These are phyloP conservation scores for Vidua macroura DNA, from an alignment of 2,113 vertebrate genomes.

Conservation along the genomic window DNA sequence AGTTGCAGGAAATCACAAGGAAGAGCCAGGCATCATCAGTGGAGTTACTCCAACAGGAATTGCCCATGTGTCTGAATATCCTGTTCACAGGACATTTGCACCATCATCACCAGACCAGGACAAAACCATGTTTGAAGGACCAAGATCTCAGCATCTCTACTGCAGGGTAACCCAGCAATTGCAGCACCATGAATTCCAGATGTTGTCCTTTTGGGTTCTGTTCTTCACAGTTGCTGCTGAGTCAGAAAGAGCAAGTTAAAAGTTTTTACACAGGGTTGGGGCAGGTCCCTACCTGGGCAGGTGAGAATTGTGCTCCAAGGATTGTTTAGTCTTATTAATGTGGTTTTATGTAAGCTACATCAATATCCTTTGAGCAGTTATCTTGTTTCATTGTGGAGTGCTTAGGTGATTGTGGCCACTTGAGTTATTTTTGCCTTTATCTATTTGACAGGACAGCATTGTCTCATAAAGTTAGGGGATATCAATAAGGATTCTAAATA, in stretches of 20 bases:
- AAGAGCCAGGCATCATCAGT: background rate
- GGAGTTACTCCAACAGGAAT: background rate
- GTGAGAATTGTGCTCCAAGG: background rate
- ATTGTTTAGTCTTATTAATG: background rate
- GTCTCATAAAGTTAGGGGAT: background rate
- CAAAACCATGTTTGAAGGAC: background rate
- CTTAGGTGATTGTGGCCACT: background rate
- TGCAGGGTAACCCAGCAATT: background rate
- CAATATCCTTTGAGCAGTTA: background rate
- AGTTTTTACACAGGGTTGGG: background rate
- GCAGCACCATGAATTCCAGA: background rate
- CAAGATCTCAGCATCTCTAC: background rate
- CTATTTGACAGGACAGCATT: background rate
- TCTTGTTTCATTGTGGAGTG: background rate
- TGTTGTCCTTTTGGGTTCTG: background rate
- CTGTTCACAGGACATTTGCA: background rate
- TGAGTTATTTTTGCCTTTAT: background rate
- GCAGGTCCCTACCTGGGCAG: background rate
- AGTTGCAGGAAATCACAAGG: background rate
- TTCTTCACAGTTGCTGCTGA: background rate
- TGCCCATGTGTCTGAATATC: background rate
- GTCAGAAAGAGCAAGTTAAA: background rate
- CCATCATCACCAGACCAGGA: no score
- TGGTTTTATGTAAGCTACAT: background rate
- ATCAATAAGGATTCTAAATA: background rate